Evolutionary conservation across 2,113 vertebrate genomes (phyloP).

Genomic region (Oxyruncus cristatus): DNA sequence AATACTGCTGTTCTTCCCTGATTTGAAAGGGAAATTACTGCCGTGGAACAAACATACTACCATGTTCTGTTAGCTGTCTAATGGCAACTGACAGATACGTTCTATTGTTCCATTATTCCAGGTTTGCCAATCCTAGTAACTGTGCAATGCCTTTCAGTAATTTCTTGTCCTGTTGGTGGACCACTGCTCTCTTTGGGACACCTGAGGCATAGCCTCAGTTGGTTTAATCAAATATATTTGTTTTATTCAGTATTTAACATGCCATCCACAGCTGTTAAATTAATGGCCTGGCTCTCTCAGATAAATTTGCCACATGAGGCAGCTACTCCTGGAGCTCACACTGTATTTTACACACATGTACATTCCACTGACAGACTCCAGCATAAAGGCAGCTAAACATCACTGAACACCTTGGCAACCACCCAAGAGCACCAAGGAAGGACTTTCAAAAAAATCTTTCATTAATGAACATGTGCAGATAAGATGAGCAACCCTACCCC

Average conservation of each 20-base stretch:
- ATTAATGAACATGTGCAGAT: not conserved
- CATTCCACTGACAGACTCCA: not conserved
- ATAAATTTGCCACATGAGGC: not conserved
- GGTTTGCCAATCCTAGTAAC: not conserved
- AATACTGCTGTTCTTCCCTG: not conserved
- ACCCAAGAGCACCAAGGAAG: not conserved
- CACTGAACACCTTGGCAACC: not conserved
- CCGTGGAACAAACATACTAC: not conserved
- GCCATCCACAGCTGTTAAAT: not conserved
- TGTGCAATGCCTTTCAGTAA: not conserved
- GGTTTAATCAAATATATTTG: not conserved
- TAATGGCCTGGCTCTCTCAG: not conserved
- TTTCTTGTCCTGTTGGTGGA: not conserved
- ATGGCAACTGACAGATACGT: fast-evolving
- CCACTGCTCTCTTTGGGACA: not conserved
- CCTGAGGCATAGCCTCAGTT: not conserved
- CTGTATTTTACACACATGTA: not conserved
- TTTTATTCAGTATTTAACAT: not conserved
- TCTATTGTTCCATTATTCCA: not conserved
- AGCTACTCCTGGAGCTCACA: not conserved
- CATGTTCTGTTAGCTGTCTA: not conserved
- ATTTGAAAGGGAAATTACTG: not conserved
- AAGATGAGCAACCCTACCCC: not conserved
- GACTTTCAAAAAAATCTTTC: not conserved
- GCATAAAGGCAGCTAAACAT: not conserved